These are phyloP conservation scores for Drosophila nigromelanica DNA, from an alignment of 1,140 invertebrate species.

Conservation along the genomic window DNA sequence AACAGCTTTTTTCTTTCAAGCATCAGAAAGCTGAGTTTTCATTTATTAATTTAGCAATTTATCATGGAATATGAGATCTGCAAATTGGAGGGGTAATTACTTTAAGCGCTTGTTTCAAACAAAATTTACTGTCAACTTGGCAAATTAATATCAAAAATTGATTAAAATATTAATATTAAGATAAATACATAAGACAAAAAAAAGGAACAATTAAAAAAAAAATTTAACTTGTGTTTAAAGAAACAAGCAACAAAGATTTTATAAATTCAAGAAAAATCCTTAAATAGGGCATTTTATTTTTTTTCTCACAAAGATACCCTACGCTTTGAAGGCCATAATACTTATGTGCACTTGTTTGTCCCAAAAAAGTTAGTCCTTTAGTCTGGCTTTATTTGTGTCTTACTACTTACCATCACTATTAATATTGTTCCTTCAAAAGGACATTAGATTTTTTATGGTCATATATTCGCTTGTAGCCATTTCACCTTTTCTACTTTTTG, in stretches of 20 bases:
- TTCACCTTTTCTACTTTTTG: slow-evolving; percentile 39
- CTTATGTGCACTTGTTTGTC: slow-evolving; percentile 11
- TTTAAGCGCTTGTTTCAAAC: no score
- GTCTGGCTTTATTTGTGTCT: slow-evolving; percentile 4
- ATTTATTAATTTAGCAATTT: no score
- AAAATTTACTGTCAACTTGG: no score
- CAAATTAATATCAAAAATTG: no score
- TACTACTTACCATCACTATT: slow-evolving; percentile 8
- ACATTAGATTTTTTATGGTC: slow-evolving; percentile 64
- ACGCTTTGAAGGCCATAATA: slow-evolving; percentile 1
- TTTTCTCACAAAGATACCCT: not conserved
- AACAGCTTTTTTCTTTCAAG: not conserved
- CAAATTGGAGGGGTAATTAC: no score
- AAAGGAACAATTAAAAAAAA: no score
- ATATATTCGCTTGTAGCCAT: slow-evolving; percentile 45
- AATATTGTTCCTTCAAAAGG: slow-evolving; percentile 41
- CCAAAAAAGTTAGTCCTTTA: slow-evolving; percentile 32
- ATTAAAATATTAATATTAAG: no score
- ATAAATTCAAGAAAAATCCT: no score
- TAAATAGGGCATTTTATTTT: not conserved
- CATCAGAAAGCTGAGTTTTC: not conserved
- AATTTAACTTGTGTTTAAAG: no score
- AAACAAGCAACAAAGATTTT: no score
- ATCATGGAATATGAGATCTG: no score
- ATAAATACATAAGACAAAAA: no score